Evolutionary conservation across 2,888 invertebrate genomes (phyloP), one percentile per base, ranked within the genome.

Genomic region (Aporophyla lueneburgensis): DNA sequence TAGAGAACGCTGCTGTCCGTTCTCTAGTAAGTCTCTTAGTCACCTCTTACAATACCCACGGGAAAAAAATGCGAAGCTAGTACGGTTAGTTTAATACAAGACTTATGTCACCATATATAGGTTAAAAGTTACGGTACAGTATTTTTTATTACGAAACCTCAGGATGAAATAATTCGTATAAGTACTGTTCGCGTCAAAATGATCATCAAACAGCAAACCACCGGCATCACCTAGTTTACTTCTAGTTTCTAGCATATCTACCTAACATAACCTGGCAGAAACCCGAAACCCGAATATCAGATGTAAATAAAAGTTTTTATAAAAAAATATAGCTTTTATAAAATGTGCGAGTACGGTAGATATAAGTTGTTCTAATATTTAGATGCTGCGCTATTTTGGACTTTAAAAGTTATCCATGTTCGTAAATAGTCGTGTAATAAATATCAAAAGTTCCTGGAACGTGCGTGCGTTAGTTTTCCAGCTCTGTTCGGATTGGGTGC

Each of bases 391-490:
- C 21, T 67, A 78, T 61, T 68, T 83, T 58, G 33, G 9, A 56
- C 61, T 43, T 27, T 9, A 46, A 61, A 74, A 66, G 49, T 70
- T 66, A 43, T 81, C 75, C 79, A 84, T 72, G 83, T 73, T 78
- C 81, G 80, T 80, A 77, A 89, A 88, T 87, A 89, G 82, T 85
- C 74, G 59, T 71, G 81, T 82, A 81, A 83, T 88, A 86, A 80
- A 87, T 87, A 84, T 86, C 75, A 88, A 83, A 86, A 80, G 84
- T 86, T 84, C 85, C 84, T 83, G 89, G 85, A 89, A 88, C 83
- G 82, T 75, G 84, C 84, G 76, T 76, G 78, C 76, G 80, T 78
- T 75, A 76, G 80, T 86, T 84, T 86, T 88, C 88, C 88, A 89
- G 88, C 81, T 84, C 87, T 89, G 87, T 87, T 81, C 74, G 80